Conservation (phyloP, 2,888 invertebrate genomes). For the Fragum whitleyi region DNA sequence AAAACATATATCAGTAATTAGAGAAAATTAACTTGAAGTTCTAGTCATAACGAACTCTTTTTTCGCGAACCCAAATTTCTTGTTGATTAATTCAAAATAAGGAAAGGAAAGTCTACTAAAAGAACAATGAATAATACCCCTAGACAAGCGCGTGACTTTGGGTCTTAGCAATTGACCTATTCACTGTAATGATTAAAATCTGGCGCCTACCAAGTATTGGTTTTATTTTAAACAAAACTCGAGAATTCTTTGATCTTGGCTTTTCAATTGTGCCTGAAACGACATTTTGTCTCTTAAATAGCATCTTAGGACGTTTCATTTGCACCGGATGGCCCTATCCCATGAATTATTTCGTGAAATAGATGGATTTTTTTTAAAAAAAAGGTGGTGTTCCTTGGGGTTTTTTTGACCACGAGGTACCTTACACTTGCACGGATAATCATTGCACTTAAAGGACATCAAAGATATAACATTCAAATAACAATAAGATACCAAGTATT, state of each 20-base stretch:
- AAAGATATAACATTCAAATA: too few relatives aligned
- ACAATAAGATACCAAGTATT: too few relatives aligned
- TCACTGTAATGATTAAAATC: slow-evolving; percentile 16
- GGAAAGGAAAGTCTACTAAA: not conserved
- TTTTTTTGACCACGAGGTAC: too few relatives aligned
- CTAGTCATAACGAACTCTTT: too few relatives aligned
- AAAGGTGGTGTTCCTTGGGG: not conserved
- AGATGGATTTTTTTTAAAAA: not conserved
- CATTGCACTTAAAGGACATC: too few relatives aligned
- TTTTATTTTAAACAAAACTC: slow-evolving; percentile 23
- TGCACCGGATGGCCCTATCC: not conserved
- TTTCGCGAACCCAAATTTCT: too few relatives aligned
- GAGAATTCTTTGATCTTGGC: slow-evolving; percentile 2
- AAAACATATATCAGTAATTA: too few relatives aligned
- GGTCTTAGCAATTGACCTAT: slow-evolving; percentile 9
- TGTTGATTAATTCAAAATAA: too few relatives aligned
- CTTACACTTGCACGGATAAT: too few relatives aligned
- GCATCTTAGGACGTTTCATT: not conserved
- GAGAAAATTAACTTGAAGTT: too few relatives aligned
- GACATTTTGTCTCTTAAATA: slow-evolving; percentile 17
- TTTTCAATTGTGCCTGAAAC: slow-evolving; percentile 13
- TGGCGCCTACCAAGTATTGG: slow-evolving; percentile 13
- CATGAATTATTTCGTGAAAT: not conserved
- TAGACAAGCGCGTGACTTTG: slow-evolving; percentile 17
- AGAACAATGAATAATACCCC: slow-evolving; percentile 3